phyloP scores from a whole-genome alignment of 1,140 invertebrate genomes.

The Pemphigus obesinymphae region DNA sequence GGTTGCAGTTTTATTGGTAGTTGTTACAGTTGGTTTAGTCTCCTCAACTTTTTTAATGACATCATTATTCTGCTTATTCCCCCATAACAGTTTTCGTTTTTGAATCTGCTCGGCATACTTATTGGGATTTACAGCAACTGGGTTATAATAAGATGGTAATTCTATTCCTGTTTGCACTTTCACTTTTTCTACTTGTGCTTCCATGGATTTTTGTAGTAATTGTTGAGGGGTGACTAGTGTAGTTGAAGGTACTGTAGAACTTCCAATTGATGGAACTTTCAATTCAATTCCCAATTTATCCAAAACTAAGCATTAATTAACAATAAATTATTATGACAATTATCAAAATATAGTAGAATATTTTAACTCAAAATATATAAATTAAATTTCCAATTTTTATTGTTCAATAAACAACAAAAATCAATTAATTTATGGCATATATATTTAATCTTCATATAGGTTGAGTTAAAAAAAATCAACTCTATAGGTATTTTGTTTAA shows the following conservation, averaged over 20 bases:
- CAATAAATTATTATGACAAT: neutral
- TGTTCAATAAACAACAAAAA: no score
- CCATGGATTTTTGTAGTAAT: constrained; percentile 43
- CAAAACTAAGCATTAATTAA: constrained; percentile 44
- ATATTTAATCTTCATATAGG: no score
- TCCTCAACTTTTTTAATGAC: constrained; percentile 46
- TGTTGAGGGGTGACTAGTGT: constrained; percentile 42
- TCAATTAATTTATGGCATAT: no score
- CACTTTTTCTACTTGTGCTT: constrained; percentile 44
- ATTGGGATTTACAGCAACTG: constrained; percentile 68
- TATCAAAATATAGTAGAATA: neutral
- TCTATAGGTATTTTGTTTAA: no score
- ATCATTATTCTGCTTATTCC: constrained; percentile 55
- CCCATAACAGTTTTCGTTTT: constrained; percentile 58
- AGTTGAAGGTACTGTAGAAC: neutral
- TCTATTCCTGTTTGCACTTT: constrained; percentile 44
- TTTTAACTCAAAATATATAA: neutral
- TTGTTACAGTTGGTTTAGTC: constrained; percentile 41
- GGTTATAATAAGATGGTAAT: constrained; percentile 71
- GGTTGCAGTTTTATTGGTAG: constrained; percentile 53
- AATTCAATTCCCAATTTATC: constrained; percentile 48
- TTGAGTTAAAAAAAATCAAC: no score
- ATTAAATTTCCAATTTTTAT: no score
- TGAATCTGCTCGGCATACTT: constrained; percentile 84
- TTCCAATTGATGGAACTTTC: constrained; percentile 43